Base-by-base conservation (phyloP, 2,888 invertebrate species). In the Maniola hyperantus region DNA sequence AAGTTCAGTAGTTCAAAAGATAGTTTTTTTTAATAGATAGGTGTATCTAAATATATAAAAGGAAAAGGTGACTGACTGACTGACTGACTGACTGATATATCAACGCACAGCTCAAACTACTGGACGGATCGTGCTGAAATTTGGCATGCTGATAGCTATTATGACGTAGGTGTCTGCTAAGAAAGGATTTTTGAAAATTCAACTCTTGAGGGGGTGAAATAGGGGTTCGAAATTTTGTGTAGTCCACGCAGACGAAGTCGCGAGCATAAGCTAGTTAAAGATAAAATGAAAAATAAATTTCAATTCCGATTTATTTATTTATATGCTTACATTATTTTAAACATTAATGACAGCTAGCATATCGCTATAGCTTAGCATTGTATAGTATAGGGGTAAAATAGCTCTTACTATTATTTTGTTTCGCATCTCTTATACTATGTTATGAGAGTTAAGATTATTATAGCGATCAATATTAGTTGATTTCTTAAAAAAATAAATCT, bases 251-350 rank as follows among this genome's bases (percentile, higher is more conserved):
- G n/a, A n/a, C n/a, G n/a, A n/a, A n/a, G n/a, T n/a, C n/a, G n/a
- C n/a, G n/a, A n/a, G n/a, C n/a, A n/a, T n/a, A n/a, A n/a, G n/a
- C n/a, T n/a, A n/a, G n/a, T n/a, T n/a, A 58, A 7, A 53, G 26
- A 42, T 60, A 55, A 74, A 76, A 75, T 75, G 74, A 76, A 76
- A 74, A 66, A 66, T 61, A 81, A 83, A 86, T 86, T 86, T 87
- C 88, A 89, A 89, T 89, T 91, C 88, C 86, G 82, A 85, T 89
- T 90, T 87, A 79, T 79, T 79, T 75, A 75, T 79, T 73, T 83
- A 87, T 87, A 85, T 78, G 85, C 85, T 87, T 89, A 91, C 85
- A 88, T 57, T 73, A 74, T 77, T 78, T 80, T 78, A 81, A 81
- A 83, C 78, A 84, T 80, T 77, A 78, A 77, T 71, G 83, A 82